Evolutionary conservation across 2,888 invertebrate species (phyloP).

Genomic region (Steromphala cineraria): DNA sequence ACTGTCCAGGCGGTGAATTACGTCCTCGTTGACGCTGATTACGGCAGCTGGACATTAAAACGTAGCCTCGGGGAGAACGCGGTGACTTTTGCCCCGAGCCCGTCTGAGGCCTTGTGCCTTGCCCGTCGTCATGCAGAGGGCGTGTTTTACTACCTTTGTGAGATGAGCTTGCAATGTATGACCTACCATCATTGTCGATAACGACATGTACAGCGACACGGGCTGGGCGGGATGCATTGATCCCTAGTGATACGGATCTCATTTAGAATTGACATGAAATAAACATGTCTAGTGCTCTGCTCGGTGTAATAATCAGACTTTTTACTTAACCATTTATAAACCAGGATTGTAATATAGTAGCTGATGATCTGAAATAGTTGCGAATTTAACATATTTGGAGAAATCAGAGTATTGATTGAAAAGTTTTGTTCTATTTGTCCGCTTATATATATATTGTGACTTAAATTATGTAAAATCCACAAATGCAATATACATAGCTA

Average conservation of each 20-base stretch:
- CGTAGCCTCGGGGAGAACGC: neutral
- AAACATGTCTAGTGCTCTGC: neutral
- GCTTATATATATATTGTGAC: too few relatives aligned
- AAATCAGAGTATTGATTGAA: too few relatives aligned
- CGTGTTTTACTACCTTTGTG: slow-evolving; percentile 8
- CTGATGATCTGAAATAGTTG: too few relatives aligned
- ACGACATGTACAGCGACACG: neutral
- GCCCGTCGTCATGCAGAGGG: neutral
- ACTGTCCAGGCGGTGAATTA: slow-evolving; percentile 15
- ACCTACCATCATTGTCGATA: neutral
- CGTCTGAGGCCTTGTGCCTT: neutral
- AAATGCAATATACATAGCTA: too few relatives aligned
- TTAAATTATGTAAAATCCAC: too few relatives aligned
- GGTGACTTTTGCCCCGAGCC: neutral
- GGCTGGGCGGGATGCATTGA: neutral
- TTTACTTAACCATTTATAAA: too few relatives aligned
- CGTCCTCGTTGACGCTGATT: slow-evolving; percentile 8
- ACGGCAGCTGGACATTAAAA: slow-evolving; percentile 9
- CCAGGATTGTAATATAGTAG: too few relatives aligned
- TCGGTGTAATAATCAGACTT: too few relatives aligned
- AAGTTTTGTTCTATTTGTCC: too few relatives aligned
- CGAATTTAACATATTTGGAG: too few relatives aligned
- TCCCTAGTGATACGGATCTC: neutral
- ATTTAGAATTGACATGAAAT: slow-evolving; percentile 12
- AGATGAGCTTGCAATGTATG: neutral